Base-by-base conservation (phyloP, 1,140 invertebrate species). In the Holotrichia oblita region DNA sequence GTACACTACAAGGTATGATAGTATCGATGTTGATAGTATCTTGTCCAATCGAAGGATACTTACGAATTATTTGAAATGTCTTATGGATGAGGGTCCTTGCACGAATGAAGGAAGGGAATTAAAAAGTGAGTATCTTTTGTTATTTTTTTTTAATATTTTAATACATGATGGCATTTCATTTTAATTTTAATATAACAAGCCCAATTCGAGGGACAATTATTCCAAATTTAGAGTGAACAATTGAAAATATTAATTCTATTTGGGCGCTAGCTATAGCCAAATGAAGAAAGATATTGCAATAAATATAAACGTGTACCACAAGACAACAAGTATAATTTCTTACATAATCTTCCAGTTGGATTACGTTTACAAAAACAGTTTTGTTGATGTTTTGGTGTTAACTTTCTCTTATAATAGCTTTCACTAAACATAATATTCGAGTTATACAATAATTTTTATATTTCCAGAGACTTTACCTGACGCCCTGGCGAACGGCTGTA, bases 61-160 rank as follows among this genome's bases (percentile, higher is more conserved):
- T 48, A 86, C 85, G 0, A 90, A 89, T 81, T 93, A 93, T 78
- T 88, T 93, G 7, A 91, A 91, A 76, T 93, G 93, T 79, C 83
- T 93, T 81, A 83, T 93, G 81, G 90, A 92, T 0, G 89, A 91
- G 77, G 93, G 92, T n/a, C 88, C 91, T 0, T 94, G 93, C 79
- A 92, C 92, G 0, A 83, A 90, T 0, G 92, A 93, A 82, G 91
- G 91, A 0, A 89, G 91, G 10, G 90, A 93, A 86, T 83, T 93
- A 20, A 93, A 92, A 87, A 91, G 92, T 93, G 88, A 90, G 89
- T 89, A 76, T 77, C 42, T 77, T 76, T 20, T 76, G 69, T 75
- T 22, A 40, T 74, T 42, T 74, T 17, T 48, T 6, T 14, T n/a
- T n/a, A n/a, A n/a, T n/a, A n/a, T n/a, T n/a, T n/a, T n/a, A n/a